These are phyloP conservation scores for Vanacampus margaritifer DNA, from an alignment of 2,113 vertebrate species.

Conservation along the genomic window DNA sequence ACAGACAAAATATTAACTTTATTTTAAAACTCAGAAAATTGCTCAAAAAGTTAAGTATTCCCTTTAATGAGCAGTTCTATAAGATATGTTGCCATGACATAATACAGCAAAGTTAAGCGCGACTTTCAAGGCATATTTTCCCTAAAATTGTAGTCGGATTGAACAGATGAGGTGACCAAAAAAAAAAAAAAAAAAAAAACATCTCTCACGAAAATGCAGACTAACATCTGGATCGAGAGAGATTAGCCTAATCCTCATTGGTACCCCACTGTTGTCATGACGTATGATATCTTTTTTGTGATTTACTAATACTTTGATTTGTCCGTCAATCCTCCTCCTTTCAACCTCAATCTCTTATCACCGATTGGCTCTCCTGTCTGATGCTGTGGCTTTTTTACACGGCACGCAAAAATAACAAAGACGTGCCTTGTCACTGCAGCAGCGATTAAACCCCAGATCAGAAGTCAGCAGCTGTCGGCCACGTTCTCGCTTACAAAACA, in stretches of 20 bases:
- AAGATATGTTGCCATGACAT: background rate
- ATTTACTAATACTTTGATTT: background rate
- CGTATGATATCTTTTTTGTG: background rate
- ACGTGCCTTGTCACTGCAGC: constrained; percentile 12
- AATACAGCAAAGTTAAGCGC: too few relatives aligned
- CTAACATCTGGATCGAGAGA: background rate
- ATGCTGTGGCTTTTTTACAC: constrained; percentile 45
- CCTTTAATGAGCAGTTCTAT: too few relatives aligned
- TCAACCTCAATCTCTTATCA: constrained; percentile 18
- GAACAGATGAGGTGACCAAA: background rate
- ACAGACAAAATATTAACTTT: too few relatives aligned
- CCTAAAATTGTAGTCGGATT: too few relatives aligned
- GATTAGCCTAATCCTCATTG: constrained; percentile 4
- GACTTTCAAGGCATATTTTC: too few relatives aligned
- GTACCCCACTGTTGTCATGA: background rate
- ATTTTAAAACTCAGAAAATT: too few relatives aligned
- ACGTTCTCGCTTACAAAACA: constrained; percentile 36
- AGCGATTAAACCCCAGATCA: constrained; percentile 32
- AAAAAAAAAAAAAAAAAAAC: background rate
- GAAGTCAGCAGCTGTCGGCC: constrained; percentile 57
- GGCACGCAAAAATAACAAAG: constrained; percentile 6
- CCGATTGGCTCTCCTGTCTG: constrained; percentile 15
- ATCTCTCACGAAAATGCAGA: background rate
- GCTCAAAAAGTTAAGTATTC: too few relatives aligned
- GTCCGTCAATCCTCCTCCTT: background rate